Evolutionary conservation across 1,140 invertebrate species (phyloP).

Genomic region (Drosophila neocordata): DNA sequence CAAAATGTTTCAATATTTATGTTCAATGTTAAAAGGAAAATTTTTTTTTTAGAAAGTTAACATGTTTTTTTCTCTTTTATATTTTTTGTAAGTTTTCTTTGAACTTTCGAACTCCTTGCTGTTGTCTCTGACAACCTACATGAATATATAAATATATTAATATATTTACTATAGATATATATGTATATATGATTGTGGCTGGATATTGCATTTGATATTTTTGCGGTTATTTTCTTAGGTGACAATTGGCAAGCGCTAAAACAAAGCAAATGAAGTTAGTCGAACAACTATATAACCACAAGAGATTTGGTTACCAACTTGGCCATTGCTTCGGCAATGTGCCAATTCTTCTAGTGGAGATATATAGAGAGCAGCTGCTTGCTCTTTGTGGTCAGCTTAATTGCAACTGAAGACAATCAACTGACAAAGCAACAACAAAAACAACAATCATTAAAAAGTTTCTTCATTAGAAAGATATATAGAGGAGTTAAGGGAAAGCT

Average conservation of each 20-base stretch:
- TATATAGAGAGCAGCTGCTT: conserved; percentile 26
- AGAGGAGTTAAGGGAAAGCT: not conserved
- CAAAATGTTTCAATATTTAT: conserved; percentile 34
- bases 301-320: conserved; percentile 49
- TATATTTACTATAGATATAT: not conserved
- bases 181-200: conserved; percentile 25
- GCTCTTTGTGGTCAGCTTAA: conserved; percentile 60
- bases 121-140: conserved; percentile 23
- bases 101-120: conserved; percentile 59
- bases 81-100: conserved; percentile 17
- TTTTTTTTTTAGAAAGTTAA: conserved; percentile 45
- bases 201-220: conserved; percentile 40
- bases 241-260: conserved; percentile 52
- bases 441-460: conserved; percentile 12
- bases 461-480: conserved; percentile 56
- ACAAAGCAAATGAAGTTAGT: conserved; percentile 51
- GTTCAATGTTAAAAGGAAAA: conserved; percentile 40
- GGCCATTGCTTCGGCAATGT: conserved; percentile 29
- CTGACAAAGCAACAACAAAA: conserved; percentile 29
- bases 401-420: conserved; percentile 39
- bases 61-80: conserved; percentile 11
- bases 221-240: conserved; percentile 47
- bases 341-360: conserved; percentile 24
- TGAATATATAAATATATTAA: not conserved
- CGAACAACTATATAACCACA: conserved; percentile 57